Evolutionary conservation across 2,888 invertebrate species (phyloP).

Genomic region (Mesoligia furuncula): DNA sequence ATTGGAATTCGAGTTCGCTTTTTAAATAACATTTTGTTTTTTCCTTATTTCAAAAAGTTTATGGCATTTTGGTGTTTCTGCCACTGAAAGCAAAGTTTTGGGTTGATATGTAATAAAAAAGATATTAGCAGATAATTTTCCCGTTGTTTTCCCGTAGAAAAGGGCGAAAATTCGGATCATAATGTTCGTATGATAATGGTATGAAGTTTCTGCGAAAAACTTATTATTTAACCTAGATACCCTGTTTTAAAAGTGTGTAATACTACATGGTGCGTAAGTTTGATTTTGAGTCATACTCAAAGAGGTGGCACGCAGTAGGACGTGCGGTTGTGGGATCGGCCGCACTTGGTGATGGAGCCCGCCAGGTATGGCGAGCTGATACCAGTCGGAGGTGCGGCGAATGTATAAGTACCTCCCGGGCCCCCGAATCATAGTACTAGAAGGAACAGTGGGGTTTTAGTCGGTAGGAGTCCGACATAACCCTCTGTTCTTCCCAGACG

Average conservation of each 20-base stretch:
- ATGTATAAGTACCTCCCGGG: too few relatives aligned
- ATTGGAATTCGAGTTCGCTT: slow-evolving; percentile 34
- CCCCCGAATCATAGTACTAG: too few relatives aligned
- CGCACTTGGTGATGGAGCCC: too few relatives aligned
- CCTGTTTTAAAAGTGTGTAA: background rate
- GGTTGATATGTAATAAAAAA: slow-evolving; percentile 4
- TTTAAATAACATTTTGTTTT: slow-evolving; percentile 32
- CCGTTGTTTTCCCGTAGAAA: slow-evolving; percentile 7
- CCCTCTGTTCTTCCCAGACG: too few relatives aligned
- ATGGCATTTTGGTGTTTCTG: slow-evolving; percentile 12
- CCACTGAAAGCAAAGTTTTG: slow-evolving; percentile 23
- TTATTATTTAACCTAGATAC: too few relatives aligned
- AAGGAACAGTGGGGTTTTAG: too few relatives aligned
- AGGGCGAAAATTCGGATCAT: background rate
- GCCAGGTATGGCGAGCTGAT: too few relatives aligned
- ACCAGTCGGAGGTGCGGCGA: too few relatives aligned
- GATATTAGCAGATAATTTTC: slow-evolving; percentile 14
- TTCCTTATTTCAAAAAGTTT: slow-evolving; percentile 45
- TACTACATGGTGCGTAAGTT: too few relatives aligned
- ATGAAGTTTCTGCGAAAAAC: background rate
- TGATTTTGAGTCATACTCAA: background rate
- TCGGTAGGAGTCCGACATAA: too few relatives aligned
- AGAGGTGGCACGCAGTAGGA: too few relatives aligned
- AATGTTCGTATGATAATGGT: background rate
- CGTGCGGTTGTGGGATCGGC: too few relatives aligned